Percentiles rank a stretch among this genome's conserved stretches.
Conservation (phyloP, 2,113 vertebrate genomes). For the Vicugna pacos region DNA sequence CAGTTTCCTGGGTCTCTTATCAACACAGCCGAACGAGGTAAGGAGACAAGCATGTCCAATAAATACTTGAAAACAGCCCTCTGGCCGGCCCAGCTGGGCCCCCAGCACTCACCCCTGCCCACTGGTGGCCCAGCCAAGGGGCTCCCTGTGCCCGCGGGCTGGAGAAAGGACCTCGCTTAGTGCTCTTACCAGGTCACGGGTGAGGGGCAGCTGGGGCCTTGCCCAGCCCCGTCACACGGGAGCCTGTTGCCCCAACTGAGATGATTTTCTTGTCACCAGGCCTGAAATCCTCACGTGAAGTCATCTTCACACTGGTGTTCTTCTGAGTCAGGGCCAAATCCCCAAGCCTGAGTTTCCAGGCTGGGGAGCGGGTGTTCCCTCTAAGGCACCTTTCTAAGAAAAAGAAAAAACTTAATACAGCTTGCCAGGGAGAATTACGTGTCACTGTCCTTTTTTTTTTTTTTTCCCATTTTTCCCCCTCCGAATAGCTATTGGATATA, state of each 20-base stretch:
- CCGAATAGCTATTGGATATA: constrained; percentile 44
- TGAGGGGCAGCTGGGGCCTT: constrained; percentile 20
- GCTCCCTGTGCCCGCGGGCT: neutral
- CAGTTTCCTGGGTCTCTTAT: neutral
- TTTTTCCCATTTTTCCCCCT: neutral
- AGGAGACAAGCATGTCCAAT: neutral
- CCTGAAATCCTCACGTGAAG: constrained; percentile 46
- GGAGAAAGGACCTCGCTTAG: neutral
- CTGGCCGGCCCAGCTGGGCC: neutral
- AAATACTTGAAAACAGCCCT: constrained; percentile 14
- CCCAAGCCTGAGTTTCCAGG: neutral
- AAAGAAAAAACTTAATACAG: neutral
- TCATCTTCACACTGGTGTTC: constrained; percentile 61
- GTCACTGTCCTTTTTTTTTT: neutral
- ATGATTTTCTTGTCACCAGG: constrained; percentile 67
- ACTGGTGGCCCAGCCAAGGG: neutral
- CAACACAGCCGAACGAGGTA: neutral
- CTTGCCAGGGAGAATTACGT: neutral
- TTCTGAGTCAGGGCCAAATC: constrained; percentile 70
- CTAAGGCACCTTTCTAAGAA: constrained; percentile 48
- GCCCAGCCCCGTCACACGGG: neutral
- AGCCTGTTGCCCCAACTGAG: constrained; percentile 32
- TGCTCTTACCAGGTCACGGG: neutral
- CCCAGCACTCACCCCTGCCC: neutral
- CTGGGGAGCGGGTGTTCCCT: neutral